A percentile compares a stretch with the other conserved stretches of the same genome.
Conservation (phyloP, 2,113 vertebrate species). For the Calidris pygmaea region DNA sequence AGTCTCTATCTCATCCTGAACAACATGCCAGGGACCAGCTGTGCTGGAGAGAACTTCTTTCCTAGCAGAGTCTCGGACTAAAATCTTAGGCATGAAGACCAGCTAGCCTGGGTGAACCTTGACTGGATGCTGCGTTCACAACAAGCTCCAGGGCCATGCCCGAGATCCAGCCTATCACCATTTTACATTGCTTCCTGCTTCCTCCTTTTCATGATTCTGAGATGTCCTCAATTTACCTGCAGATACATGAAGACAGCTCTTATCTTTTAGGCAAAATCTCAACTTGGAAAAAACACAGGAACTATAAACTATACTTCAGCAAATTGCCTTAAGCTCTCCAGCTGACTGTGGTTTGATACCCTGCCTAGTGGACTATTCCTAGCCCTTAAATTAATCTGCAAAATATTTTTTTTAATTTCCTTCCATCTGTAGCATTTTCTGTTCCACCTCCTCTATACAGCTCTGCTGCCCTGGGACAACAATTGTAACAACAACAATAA, state of each 20-base stretch:
- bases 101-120: neutral
- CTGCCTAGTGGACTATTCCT: conserved; percentile 32
- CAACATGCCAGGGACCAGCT: conserved; percentile 10
- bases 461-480: neutral
- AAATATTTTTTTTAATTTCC: neutral
- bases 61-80: neutral
- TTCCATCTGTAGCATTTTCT: conserved; percentile 28
- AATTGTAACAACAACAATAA: neutral
- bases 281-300: conserved; percentile 48
- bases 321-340: conserved; percentile 47
- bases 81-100: neutral
- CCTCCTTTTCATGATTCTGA: neutral
- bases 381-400: conserved; percentile 27
- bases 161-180: neutral
- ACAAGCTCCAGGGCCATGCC: neutral
- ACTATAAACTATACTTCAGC: conserved; percentile 49
- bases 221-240: conserved; percentile 49
- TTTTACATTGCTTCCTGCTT: conserved; percentile 4
- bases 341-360: conserved; percentile 51
- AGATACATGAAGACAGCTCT: conserved; percentile 32
- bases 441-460: neutral
- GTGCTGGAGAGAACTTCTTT: neutral
- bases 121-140: neutral
- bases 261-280: conserved; percentile 57
- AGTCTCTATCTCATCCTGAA: conserved; percentile 30